Evolutionary conservation across 2,113 vertebrate species (phyloP), one percentile per base, ranked within the genome.

Genomic region (Apteryx owenii): DNA sequence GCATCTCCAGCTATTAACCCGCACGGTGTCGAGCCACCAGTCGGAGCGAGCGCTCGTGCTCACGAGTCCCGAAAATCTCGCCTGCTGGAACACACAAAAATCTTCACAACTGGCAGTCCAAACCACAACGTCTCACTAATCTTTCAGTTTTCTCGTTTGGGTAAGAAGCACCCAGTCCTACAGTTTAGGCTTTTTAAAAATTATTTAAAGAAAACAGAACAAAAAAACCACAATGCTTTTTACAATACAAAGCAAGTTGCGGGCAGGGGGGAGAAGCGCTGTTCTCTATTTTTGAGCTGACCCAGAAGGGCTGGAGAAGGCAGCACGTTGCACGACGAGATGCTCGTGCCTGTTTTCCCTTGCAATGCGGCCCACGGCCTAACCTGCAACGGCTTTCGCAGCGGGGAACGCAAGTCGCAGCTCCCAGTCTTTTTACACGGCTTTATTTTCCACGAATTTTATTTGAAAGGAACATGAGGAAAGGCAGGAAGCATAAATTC

Each of bases 171-270:
- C n/a, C n/a, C 77, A 66, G 88, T 60, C 48, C n/a, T 56, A 54
- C 61, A 42, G 95, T 93, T 95, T 97, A 93, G 91, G 62, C 23
- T 88, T 92, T 82, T 88, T 50, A 69, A 91, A 77, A 80, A 82
- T 85, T 89, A 94, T 95, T 95, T 95, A 92, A 95, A 96, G 95
- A 94, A 95, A 95, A 94, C 68, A 93, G 91, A 96, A 95, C 87
- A 77, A 95, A 95, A 71, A 96, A 97, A 5, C 93, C 93, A 91
- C 91, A 93, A 29, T 23, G 86, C 69, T 89, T 95, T 92, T 61
- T 89, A 94, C 94, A 95, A 89, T 38, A 95, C 70, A 54, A 81
- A 92, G 89, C 40, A 26, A 58, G 86, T 80, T 61, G 44, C 20
- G 26, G 28, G 40, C 18, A 18, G 44, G 26, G 26, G 69, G 70